Conservation (phyloP, 2,797 vertebrate species). For the Microcaecilia unicolor region DNA sequence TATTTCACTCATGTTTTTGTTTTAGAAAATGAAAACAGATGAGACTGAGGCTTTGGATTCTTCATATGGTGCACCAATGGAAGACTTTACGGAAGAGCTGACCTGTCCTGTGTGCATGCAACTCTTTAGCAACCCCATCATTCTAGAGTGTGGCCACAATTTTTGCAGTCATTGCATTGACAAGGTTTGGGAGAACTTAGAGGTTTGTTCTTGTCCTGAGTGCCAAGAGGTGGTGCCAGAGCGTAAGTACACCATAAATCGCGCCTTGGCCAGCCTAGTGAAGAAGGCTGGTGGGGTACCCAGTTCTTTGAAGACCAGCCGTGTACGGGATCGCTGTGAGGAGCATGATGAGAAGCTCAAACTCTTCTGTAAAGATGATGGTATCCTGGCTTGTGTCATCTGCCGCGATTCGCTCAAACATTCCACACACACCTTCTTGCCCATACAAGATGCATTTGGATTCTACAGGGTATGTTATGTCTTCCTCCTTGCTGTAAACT, state of each 20-base stretch:
- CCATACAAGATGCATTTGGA: slow-evolving; percentile 23
- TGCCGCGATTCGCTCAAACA: slow-evolving; percentile 36
- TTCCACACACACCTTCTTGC: slow-evolving; percentile 29
- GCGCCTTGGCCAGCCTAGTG: slow-evolving; percentile 13
- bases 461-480: slow-evolving; percentile 23
- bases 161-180: slow-evolving; percentile 15
- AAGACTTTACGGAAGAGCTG: slow-evolving; percentile 17
- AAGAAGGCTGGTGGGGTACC: slow-evolving; percentile 6
- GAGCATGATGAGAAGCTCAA: slow-evolving; percentile 37
- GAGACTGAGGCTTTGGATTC: neutral
- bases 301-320: neutral
- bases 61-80: neutral
- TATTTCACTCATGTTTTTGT: neutral
- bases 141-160: slow-evolving; percentile 21
- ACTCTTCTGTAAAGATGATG: slow-evolving; percentile 38
- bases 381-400: slow-evolving; percentile 33
- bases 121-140: slow-evolving; percentile 18
- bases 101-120: slow-evolving; percentile 18
- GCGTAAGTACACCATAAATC: slow-evolving; percentile 1
- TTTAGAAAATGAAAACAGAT: neutral
- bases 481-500: too few species aligned
- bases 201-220: slow-evolving; percentile 13
- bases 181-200: neutral
- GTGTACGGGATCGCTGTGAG: slow-evolving; percentile 1
- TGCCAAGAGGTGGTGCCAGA: slow-evolving; percentile 7